A percentile compares a stretch with the other conserved stretches of the same genome.
Conservation (phyloP, 2,888 invertebrate species). For the Cephus rjabovi region DNA sequence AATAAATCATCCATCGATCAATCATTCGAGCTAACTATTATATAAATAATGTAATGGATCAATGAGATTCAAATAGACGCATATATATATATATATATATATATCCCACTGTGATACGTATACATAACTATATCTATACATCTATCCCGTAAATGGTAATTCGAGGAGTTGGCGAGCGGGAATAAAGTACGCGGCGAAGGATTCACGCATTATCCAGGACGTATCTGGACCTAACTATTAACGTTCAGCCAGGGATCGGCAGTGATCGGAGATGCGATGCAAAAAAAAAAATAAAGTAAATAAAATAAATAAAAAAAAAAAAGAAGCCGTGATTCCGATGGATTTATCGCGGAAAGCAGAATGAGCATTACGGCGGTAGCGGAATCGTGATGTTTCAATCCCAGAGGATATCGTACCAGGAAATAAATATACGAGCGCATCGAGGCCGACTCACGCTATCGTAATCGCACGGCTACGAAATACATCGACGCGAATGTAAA, state of each 20-base stretch:
- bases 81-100: constrained; percentile 13
- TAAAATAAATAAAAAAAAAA: not conserved
- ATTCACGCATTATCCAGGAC: not conserved
- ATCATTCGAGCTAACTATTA: constrained; percentile 3
- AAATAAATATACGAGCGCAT: constrained; percentile 12
- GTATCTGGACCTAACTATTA: not conserved
- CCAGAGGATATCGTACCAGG: constrained; percentile 13
- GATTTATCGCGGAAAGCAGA: not conserved
- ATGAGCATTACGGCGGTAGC: not conserved
- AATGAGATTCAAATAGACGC: constrained; percentile 10
- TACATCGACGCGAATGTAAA: constrained; percentile 31
- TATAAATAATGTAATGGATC: not conserved
- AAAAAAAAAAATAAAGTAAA: not conserved
- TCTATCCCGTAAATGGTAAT: constrained; percentile 13
- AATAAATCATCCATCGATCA: not conserved
- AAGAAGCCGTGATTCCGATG: not conserved
- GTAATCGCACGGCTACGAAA: constrained; percentile 25
- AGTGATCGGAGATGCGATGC: not conserved
- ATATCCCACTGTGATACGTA: not conserved
- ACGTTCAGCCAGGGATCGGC: not conserved
- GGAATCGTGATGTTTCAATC: constrained; percentile 28
- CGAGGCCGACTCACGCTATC: constrained; percentile 24
- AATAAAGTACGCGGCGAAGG: not conserved
- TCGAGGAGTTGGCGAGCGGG: not conserved
- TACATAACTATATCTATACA: not conserved